Conservation (phyloP, 2,888 invertebrate genomes). For the Sturmia bella region DNA sequence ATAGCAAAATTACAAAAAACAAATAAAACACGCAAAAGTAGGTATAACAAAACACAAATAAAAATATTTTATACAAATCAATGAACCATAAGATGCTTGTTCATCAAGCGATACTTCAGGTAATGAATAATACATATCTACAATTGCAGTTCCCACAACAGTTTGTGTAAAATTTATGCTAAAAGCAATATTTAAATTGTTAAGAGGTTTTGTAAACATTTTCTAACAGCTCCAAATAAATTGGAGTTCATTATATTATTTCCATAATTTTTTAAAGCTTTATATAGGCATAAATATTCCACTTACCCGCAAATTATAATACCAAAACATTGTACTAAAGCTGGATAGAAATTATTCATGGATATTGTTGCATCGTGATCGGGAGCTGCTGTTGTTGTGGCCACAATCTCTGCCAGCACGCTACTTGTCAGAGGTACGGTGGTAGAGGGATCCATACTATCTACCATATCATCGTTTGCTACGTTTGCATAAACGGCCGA, state of each 20-base stretch:
- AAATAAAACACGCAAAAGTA: conserved; percentile 28
- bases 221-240: no score
- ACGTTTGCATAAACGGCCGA: conserved; percentile 58
- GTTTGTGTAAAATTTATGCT: background rate
- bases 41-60: conserved; percentile 16
- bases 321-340: conserved; percentile 94
- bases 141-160: conserved; percentile 16
- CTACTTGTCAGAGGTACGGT: conserved; percentile 41
- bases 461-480: conserved; percentile 49
- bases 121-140: conserved; percentile 16
- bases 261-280: no score
- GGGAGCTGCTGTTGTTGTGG: conserved; percentile 71
- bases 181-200: conserved; percentile 4
- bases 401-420: conserved; percentile 46
- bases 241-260: background rate
- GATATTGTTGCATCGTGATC: conserved; percentile 77
- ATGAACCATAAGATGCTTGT: conserved; percentile 55
- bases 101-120: conserved; percentile 24
- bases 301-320: conserved; percentile 94
- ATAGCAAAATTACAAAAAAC: conserved; percentile 2
- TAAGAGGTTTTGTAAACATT: no score
- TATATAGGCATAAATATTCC: no score
- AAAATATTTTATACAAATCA: conserved; percentile 46
- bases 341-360: conserved; percentile 93
- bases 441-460: conserved; percentile 37